Base-by-base conservation (phyloP, 2,113 vertebrate species). In the Tachycineta bicolor region DNA sequence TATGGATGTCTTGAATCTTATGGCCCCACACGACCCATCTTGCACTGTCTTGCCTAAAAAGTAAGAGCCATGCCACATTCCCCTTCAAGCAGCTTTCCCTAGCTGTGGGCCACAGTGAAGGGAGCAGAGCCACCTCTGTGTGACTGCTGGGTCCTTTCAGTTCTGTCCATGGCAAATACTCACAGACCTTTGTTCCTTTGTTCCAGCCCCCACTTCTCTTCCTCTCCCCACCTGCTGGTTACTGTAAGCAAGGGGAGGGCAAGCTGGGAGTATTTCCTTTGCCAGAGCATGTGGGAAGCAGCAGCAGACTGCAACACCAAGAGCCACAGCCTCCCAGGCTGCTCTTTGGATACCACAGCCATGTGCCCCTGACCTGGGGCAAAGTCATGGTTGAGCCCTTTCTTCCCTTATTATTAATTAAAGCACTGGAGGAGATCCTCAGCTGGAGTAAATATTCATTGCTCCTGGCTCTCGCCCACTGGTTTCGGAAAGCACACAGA, bases 361-460 rank as follows among this genome's bases (percentile, higher is more conserved):
- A 28, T 46, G 56, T 73, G 74, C 37, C 87, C 78, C 82, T 87
- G 68, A 73, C 93, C 93, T 44, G 67, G 39, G 67, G 90, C 92
- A 91, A 80, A 91, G 82, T 87, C 63, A 52, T n/a, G 14, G 20
- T 7, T 47, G 33, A 93, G 60, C 68, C 60, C 33, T 65, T 43
- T 46, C 37, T 79, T 89, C 67, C 70, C 31, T 86, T 86, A 60
- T 64, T 94, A 64, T 91, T 91, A 95, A 93, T 86, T 88, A 83
- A 93, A 93, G 60, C 56, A 56, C 44, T 4, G 5, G 33, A 93
- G 64, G 28, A 86, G 21, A 83, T 93, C 76, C 37, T 94, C 79
- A 75, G 84, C 55, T 93, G 69, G 68, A 90, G 64, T 41, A 78
- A 83, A 88, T 59, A 83, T 43, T 62, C 83, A 29, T 71, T 78